Percentiles rank a stretch among this genome's conserved stretches.
phyloP scores from a whole-genome alignment of 2,113 vertebrate species.

The Pluvialis apricaria region DNA sequence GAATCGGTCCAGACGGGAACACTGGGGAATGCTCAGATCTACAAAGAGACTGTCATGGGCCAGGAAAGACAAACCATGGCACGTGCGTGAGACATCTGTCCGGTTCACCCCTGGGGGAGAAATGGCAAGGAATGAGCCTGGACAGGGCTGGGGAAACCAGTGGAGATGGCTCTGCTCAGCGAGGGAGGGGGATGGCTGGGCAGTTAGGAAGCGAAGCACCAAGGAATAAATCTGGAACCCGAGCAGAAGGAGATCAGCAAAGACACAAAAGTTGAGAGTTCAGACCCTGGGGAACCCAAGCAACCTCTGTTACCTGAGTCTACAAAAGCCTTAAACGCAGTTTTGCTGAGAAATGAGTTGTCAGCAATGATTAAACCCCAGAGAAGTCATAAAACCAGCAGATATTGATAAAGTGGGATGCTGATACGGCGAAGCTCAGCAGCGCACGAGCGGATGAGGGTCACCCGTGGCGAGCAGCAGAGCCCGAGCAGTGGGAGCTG shows the following conservation, averaged over 20 bases:
- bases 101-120: background rate
- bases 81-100: background rate
- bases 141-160: background rate
- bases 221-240: background rate
- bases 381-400: constrained; percentile 40
- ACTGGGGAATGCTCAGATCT: background rate
- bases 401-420: background rate
- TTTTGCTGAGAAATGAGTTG: constrained; percentile 11
- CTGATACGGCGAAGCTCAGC: background rate
- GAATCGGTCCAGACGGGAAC: background rate
- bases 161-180: background rate
- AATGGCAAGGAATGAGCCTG: background rate
- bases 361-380: constrained; percentile 35
- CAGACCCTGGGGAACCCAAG: background rate
- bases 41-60: background rate
- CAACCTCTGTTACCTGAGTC: background rate
- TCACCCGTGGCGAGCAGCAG: background rate
- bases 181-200: background rate
- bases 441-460: rapidly evolving
- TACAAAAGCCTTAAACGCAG: constrained; percentile 53
- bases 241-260: background rate
- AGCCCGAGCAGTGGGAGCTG: background rate
- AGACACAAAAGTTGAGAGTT: background rate
- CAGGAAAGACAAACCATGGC: background rate
- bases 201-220: background rate